phyloP scores from a whole-genome alignment of 2,888 invertebrate species.

The Drosophila kanekoi region DNA sequence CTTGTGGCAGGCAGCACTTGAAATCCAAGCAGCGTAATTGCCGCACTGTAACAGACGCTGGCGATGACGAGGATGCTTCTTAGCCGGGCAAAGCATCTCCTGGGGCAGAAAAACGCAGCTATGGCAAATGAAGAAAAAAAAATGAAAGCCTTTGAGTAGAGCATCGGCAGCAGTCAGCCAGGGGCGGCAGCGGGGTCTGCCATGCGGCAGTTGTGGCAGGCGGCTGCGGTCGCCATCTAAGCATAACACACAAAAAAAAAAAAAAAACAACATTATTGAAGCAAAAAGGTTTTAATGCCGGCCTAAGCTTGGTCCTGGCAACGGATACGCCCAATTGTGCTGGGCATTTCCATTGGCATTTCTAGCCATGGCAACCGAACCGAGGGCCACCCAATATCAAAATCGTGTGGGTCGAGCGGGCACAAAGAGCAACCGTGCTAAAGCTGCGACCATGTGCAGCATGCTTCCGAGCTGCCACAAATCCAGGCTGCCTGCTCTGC shows the following conservation, averaged over 20 bases:
- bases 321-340: conserved; percentile 29
- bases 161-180: neutral
- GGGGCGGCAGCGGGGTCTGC: neutral
- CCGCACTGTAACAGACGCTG: conserved; percentile 52
- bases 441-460: conserved; percentile 30
- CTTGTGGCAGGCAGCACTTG: conserved; percentile 63
- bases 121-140: conserved; percentile 26
- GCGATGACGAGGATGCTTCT: conserved; percentile 67
- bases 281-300: conserved; percentile 72
- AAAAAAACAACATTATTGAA: conserved; percentile 58
- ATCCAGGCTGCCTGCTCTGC: conserved; percentile 60
- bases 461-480: conserved; percentile 43
- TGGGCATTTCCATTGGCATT: conserved; percentile 54
- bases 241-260: conserved; percentile 46
- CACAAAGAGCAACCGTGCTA: conserved; percentile 6
- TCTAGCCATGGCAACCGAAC: conserved; percentile 67
- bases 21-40: conserved; percentile 70
- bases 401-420: neutral
- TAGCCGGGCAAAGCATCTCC: conserved; percentile 58
- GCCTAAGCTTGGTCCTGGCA: conserved; percentile 62
- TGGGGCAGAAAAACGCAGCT: conserved; percentile 42
- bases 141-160: conserved; percentile 45
- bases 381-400: neutral
- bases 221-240: conserved; percentile 34
- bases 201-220: conserved; percentile 7